phyloP scores from a whole-genome alignment of 2,797 vertebrate genomes.

The Hypotaenidia okinawae region DNA sequence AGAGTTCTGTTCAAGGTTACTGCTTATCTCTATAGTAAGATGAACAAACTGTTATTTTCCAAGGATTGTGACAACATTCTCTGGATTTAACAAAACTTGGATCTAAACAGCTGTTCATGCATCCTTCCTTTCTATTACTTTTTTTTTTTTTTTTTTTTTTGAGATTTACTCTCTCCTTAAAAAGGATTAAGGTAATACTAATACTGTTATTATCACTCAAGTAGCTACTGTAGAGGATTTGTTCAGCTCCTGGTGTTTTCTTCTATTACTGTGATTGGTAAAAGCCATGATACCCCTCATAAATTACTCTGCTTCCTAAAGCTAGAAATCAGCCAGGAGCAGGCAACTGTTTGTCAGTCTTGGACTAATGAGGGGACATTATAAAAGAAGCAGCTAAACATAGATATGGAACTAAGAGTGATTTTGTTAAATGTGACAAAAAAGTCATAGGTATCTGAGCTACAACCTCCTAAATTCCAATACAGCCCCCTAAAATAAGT shows the following conservation, averaged over 20 bases:
- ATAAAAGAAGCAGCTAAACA: not conserved
- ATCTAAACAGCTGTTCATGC: not conserved
- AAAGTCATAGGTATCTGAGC: rapidly evolving
- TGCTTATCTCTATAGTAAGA: not conserved
- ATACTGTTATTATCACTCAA: not conserved
- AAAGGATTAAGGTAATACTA: not conserved
- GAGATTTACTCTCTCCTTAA: not conserved
- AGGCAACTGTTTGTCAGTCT: not conserved
- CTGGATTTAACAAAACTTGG: not conserved
- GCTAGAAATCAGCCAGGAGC: not conserved
- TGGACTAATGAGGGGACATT: not conserved
- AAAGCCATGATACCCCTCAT: not conserved
- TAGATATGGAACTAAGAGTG: not conserved
- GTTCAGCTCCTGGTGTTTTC: not conserved
- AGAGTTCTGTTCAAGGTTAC: not conserved
- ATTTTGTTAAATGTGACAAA: not conserved
- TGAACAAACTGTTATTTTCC: not conserved
- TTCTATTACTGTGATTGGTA: not conserved
- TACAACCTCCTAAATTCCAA: not conserved
- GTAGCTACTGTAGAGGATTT: not conserved
- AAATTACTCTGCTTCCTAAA: not conserved
- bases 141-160: not conserved
- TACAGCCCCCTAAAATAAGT: not conserved
- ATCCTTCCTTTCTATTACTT: not conserved
- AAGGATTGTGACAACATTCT: not conserved